These are phyloP conservation scores for Altica lythri DNA, from an alignment of 2,888 invertebrate species.

Conservation along the genomic window DNA sequence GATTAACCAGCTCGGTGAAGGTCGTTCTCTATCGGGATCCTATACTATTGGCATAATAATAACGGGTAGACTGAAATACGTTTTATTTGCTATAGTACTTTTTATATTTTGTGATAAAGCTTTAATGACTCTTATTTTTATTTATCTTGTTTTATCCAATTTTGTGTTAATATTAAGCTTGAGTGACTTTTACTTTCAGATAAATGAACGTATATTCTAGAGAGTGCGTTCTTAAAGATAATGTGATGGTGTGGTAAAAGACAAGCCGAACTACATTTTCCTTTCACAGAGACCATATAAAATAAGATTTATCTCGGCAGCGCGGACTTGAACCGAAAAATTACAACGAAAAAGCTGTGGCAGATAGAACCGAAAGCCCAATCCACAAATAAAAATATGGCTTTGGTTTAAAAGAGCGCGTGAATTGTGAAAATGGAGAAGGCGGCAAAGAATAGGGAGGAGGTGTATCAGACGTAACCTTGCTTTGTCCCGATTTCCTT, in stretches of 20 bases:
- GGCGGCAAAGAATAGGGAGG: conserved; percentile 18
- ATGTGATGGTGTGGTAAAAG: conserved; percentile 31
- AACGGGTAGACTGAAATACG: too few species aligned
- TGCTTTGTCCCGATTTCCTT: conserved; percentile 28
- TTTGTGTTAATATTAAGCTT: conserved; percentile 24
- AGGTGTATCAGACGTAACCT: conserved; percentile 23
- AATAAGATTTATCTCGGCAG: conserved; percentile 50
- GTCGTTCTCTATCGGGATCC: too few species aligned
- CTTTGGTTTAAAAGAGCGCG: conserved; percentile 46
- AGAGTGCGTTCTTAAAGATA: conserved; percentile 25
- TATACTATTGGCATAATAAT: too few species aligned
- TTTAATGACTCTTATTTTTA: too few species aligned
- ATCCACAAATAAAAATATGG: conserved; percentile 53
- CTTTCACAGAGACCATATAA: conserved; percentile 45
- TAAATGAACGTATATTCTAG: conserved; percentile 16
- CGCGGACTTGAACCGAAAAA: conserved; percentile 53
- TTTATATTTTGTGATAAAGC: too few species aligned
- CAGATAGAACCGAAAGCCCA: conserved; percentile 51
- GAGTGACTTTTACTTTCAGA: conserved; percentile 25
- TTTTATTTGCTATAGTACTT: too few species aligned
- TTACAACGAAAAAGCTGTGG: conserved; percentile 50
- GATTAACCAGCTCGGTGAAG: too few species aligned
- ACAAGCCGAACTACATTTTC: conserved; percentile 31
- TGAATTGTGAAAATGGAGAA: conserved; percentile 34
- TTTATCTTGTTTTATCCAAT: conserved; percentile 12